Base-by-base conservation (phyloP, 2,797 vertebrate genomes). In the Sus cebifrons region DNA sequence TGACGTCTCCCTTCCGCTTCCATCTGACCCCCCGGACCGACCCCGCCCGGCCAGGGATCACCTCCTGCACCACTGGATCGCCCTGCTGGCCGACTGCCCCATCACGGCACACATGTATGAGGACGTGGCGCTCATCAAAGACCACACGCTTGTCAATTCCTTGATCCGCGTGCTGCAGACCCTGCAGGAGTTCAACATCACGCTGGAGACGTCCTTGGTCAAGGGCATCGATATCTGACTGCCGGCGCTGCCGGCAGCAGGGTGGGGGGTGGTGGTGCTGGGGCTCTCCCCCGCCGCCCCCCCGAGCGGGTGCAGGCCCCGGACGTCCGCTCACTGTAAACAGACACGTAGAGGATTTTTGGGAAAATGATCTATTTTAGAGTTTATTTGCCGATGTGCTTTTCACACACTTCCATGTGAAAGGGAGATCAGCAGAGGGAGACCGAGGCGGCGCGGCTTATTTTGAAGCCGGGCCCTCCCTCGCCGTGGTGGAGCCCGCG, bases 61-160 rank as follows among this genome's bases (percentile, higher is more conserved):
- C 98, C 99, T 99, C 97, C 98, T 99, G 94, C 99, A 99, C 98
- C 99, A 99, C 97, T 99, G 99, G 99, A 99, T 99, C 1, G 99
- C 99, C 77, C 99, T 99, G 97, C 99, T 99, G 18, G 99, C 99
- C 15, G 99, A 99, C 97, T 99, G 99, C 98, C 99, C 99, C 4
- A 99, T 99, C 98, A 99, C 99, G 15, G 98, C 99, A 97, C 99
- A 99, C 99, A 99, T 99, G 99, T 99, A 99, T n/a, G 99, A 99
- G 97, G 99, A 99, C 29, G 94, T 97, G 10, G 99, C 99, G 3
- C 98, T 99, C 97, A 99, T 99, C 95, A 99, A 99, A 98, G 99
- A 99, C 98, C 99, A 99, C 91, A 99, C 99, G 0, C 98, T 99
- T 96, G 99, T 99, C 95, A 99, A 99, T 98, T 99, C 99, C 97